A percentile compares a stretch with the other conserved stretches of the same genome.
Conservation (phyloP, 2,888 invertebrate species). For the Sphaerophoria rueppellii region DNA sequence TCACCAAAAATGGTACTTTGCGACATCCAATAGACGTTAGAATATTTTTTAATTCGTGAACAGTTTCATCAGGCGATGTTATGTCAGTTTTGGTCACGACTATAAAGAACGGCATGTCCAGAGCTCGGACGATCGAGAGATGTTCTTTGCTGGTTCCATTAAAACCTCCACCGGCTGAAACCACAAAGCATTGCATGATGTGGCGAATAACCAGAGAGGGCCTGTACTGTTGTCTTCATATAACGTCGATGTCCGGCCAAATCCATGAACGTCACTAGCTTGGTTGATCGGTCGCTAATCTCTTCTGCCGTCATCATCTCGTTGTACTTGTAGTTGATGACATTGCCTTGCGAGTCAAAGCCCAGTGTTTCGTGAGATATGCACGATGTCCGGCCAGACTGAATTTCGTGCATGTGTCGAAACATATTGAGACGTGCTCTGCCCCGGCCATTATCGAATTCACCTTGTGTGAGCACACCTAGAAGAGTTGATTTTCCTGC, state of each 20-base stretch:
- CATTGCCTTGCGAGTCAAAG: slow-evolving; percentile 92
- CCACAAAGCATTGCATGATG: slow-evolving; percentile 95
- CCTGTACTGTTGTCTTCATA: slow-evolving; percentile 96
- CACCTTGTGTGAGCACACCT: slow-evolving; percentile 97
- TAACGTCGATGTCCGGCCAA: slow-evolving; percentile 98
- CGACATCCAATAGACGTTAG: slow-evolving; percentile 87
- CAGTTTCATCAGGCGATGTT: slow-evolving; percentile 84
- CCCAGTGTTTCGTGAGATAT: slow-evolving; percentile 98
- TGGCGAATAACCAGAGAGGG: slow-evolving; percentile 95
- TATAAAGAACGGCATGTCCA: slow-evolving; percentile 96
- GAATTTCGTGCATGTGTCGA: slow-evolving; percentile 96
- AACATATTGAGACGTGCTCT: slow-evolving; percentile 98
- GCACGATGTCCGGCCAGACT: slow-evolving; percentile 95
- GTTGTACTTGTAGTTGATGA: slow-evolving; percentile 94
- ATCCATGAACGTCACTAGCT: slow-evolving; percentile 97
- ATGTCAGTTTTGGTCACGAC: slow-evolving; percentile 97
- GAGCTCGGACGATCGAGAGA: slow-evolving; percentile 90
- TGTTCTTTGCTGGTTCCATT: slow-evolving; percentile 95
- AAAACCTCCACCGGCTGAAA: slow-evolving; percentile 91
- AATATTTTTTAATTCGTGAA: slow-evolving; percentile 85
- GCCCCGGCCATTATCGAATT: slow-evolving; percentile 97
- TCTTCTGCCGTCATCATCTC: slow-evolving; percentile 96
- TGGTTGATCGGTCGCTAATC: slow-evolving; percentile 95
- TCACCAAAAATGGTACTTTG: slow-evolving; percentile 86
- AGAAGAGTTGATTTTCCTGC: slow-evolving; percentile 98